Evolutionary conservation across 30 jellyfish, hydroid and myxozoan species (phyloP), one percentile per base, ranked within the genome.

Genomic region (Cassiopea xamachana): DNA sequence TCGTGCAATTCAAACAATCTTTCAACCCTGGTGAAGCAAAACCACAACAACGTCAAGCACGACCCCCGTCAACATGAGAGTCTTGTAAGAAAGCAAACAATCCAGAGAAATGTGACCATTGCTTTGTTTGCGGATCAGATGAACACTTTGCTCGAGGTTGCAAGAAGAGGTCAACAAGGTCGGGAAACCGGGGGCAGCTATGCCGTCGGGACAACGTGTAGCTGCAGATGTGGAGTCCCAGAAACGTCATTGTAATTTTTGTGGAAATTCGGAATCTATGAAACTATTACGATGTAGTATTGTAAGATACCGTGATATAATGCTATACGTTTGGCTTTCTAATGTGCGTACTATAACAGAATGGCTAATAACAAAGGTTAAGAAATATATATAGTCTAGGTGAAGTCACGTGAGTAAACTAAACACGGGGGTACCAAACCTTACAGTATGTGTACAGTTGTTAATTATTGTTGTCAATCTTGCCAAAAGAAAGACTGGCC

Each of bases 161-260:
- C 73, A 89, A 80, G 71, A 81, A 89, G 75, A 89, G 91, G 60
- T 18, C 39, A 62, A 1, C 83, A 12, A 48, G 58, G 58, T 81
- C 77, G 96, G 91, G 96, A 89, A 89, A 89, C 96, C 69, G 90
- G 76, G 82, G 82, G 90, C 86, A 72, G 85, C 96, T 89, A 77
- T 92, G 60, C 48, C 86, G 71, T 27, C 58, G 64, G 76, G 91
- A 55, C 91, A 67, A 43, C 73, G 80, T 83, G 91, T 64, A 83
- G 91, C 80, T 70, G 83, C 0, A 83, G 58, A 78, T 46, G 91
- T 3, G 51, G 48, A 83, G 91, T 70, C 91, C 91, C 91, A 83
- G 49, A 19, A 16, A 39, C 49, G 68, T 7, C 47, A 9, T 48
- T 85, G 93, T 75, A 46, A 48, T 51, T 73, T 6, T 67, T 85